These are phyloP conservation scores for Lysandra bellargus DNA, from an alignment of 2,888 invertebrate species.

Conservation along the genomic window DNA sequence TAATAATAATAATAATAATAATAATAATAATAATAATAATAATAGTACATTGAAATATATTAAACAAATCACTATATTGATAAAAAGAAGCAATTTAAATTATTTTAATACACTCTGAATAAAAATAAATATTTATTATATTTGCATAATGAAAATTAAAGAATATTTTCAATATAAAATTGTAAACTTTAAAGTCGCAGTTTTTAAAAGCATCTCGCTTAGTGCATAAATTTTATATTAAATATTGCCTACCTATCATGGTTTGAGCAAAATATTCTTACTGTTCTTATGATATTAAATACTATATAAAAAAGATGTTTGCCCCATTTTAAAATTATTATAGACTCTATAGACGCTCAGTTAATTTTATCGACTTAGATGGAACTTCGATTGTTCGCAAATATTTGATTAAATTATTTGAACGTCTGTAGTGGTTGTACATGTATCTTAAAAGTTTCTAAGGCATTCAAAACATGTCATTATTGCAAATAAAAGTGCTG, in stretches of 20 bases:
- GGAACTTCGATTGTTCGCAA: neutral
- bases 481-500: neutral
- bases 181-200: neutral
- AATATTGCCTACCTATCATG: neutral
- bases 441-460: neutral
- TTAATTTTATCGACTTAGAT: neutral
- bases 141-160: neutral
- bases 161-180: neutral
- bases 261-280: neutral
- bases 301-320: conserved; percentile 2
- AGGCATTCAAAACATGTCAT: neutral
- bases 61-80: neutral
- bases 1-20: too few species aligned
- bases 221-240: neutral
- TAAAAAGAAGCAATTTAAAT: conserved; percentile 1
- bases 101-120: neutral
- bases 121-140: neutral
- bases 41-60: neutral
- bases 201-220: neutral
- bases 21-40: too few species aligned
- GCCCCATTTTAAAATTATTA: neutral
- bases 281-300: neutral
- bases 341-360: neutral
- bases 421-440: neutral
- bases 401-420: neutral